Evolutionary conservation across 2,113 vertebrate species (phyloP).

Genomic region (Osmerus eperlanus): DNA sequence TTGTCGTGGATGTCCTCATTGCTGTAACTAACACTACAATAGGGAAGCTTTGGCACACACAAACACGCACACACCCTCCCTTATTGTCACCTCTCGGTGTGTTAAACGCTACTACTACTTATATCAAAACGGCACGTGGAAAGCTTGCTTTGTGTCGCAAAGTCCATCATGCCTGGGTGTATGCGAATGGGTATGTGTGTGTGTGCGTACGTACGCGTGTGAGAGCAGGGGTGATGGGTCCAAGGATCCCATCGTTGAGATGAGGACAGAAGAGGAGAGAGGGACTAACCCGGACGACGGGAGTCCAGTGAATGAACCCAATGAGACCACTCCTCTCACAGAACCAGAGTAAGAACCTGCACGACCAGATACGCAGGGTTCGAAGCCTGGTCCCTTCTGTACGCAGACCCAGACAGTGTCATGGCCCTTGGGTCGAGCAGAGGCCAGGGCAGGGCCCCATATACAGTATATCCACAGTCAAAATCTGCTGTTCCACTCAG

Average conservation of each 20-base stretch:
- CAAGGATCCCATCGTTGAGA: conserved; percentile 87
- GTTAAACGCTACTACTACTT: conserved; percentile 8
- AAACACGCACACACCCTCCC: conserved; percentile 29
- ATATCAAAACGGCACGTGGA: background rate
- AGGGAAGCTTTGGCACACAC: conserved; percentile 27
- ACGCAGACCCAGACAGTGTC: too few species aligned
- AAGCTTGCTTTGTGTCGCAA: conserved; percentile 32
- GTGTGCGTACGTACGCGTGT: conserved; percentile 18
- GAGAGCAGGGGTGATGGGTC: conserved; percentile 83
- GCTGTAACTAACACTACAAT: conserved; percentile 40
- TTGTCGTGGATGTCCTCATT: conserved; percentile 11
- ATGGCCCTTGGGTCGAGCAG: too few species aligned
- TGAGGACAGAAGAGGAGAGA: conserved; percentile 87
- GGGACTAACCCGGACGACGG: conserved; percentile 81
- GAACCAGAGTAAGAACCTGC: conserved; percentile 77
- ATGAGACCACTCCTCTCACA: conserved; percentile 87
- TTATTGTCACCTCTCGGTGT: conserved; percentile 17
- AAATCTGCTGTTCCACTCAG: too few species aligned
- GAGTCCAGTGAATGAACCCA: conserved; percentile 84
- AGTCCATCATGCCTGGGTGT: background rate
- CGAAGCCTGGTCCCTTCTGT: background rate
- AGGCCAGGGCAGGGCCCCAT: too few species aligned
- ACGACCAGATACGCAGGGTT: background rate
- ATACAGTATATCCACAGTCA: too few species aligned
- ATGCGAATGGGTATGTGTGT: conserved; percentile 11